A percentile compares a stretch with the other conserved stretches of the same genome.
These are phyloP conservation scores for Malachius bipustulatus DNA, from an alignment of 2,888 invertebrate genomes.

Conservation along the genomic window DNA sequence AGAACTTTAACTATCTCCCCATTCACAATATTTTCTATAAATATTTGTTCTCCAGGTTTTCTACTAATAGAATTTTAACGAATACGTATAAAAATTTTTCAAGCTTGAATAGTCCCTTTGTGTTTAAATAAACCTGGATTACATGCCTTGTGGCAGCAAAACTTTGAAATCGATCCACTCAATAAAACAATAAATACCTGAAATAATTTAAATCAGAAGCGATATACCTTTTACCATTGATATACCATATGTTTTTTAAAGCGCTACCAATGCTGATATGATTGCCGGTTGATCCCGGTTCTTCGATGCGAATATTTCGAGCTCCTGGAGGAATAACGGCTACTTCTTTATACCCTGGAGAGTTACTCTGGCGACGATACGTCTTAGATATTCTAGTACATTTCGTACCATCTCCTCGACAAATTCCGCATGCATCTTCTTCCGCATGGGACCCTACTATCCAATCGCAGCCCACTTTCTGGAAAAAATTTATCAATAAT, in stretches of 20 bases:
- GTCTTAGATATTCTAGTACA: slow-evolving; percentile 58
- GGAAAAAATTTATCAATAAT: slow-evolving; percentile 39
- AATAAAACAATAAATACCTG: too few relatives aligned
- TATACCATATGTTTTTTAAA: slow-evolving; percentile 55
- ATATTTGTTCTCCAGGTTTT: too few relatives aligned
- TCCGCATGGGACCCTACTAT: slow-evolving; percentile 63
- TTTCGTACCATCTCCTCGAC: slow-evolving; percentile 71
- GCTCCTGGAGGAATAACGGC: slow-evolving; percentile 68
- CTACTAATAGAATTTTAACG: too few relatives aligned
- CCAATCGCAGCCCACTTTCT: slow-evolving; percentile 91
- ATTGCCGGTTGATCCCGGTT: slow-evolving; percentile 63
- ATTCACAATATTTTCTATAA: too few relatives aligned
- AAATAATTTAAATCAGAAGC: too few relatives aligned
- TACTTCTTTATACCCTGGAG: slow-evolving; percentile 47
- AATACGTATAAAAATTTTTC: too few relatives aligned
- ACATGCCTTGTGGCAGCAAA: too few relatives aligned
- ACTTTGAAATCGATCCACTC: too few relatives aligned
- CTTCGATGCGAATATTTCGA: slow-evolving; percentile 65
- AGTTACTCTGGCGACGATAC: slow-evolving; percentile 39
- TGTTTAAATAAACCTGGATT: too few relatives aligned
- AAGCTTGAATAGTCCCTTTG: too few relatives aligned
- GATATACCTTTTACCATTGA: slow-evolving; percentile 64
- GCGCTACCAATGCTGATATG: slow-evolving; percentile 68
- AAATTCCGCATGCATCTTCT: slow-evolving; percentile 78
- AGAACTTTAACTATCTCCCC: too few relatives aligned